Evolutionary conservation across 2,888 invertebrate species (phyloP), one percentile per base, ranked within the genome.

Genomic region (Nephrocerus scutellatus): DNA sequence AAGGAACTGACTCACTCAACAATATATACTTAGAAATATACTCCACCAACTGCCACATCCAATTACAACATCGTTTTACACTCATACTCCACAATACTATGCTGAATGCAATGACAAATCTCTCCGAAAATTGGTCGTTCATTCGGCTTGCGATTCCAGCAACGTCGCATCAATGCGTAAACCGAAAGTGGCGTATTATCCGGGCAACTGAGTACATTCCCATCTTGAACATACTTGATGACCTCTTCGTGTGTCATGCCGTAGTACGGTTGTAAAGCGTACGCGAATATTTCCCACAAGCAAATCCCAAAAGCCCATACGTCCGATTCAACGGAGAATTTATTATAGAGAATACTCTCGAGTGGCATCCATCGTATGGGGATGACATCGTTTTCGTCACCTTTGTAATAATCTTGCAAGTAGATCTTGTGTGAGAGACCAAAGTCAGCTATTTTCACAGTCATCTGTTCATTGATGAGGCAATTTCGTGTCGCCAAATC

Each of bases 311-410:
- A 96, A 10, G 95, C 93, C 95, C 95, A 96, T 2, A 96, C 90
- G 70, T 96, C 96, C 9, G 93, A 91, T 66, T 95, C 92, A 45
- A 89, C 76, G 10, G 95, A 93, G 68, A 93, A 96, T 66, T 92
- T 92, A 69, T 93, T 95, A 65, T 92, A 93, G 36, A 95, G 73
- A 64, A 96, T 93, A 68, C 93, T 89, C 68, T 96, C 95, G 44
- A 93, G 72, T 15, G 95, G 95, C 93, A 96, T 95, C 96, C 96
- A 96, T 63, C 96, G 76, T 16, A 96, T 91, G 22, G 95, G 95
- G 53, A 96, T 92, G 12, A 93, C 93, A 69, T 92, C 92, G 62
- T 90, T 85, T 59, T 92, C 91, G 65, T 90, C 84, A 9, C 95
- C 95, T 68, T 92, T 91, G 66, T 93, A 95, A 64, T 93, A 93